Percentiles rank a stretch among this genome's conserved stretches.
phyloP scores from a whole-genome alignment of 92 coral and sea anemone genomes.

The Epizoanthus ramosus region DNA sequence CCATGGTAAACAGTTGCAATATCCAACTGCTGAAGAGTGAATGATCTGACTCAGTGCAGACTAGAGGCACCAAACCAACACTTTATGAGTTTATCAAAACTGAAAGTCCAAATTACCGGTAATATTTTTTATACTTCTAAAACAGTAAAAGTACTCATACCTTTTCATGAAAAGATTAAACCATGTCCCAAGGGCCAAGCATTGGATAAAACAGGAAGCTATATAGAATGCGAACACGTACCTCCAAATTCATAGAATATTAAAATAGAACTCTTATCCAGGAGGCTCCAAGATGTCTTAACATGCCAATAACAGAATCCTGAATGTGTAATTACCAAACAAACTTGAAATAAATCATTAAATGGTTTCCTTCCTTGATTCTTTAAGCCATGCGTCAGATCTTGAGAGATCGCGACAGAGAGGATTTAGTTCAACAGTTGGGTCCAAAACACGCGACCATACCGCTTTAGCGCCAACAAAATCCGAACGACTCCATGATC shows the following conservation, averaged over 20 bases:
- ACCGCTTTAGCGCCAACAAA: not conserved
- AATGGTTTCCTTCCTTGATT: conserved; percentile 47
- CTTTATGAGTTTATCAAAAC: not conserved
- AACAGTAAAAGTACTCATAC: not conserved
- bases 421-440: conserved; percentile 2
- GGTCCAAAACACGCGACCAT: conserved; percentile 1
- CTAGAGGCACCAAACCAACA: conserved; percentile 33
- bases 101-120: not conserved
- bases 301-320: conserved; percentile 39
- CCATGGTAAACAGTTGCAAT: conserved; percentile 11
- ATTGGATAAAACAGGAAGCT: conserved; percentile 1
- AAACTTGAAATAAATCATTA: conserved; percentile 47
- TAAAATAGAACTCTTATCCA: conserved; percentile 41
- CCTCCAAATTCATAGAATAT: conserved; percentile 24
- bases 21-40: conserved; percentile 13
- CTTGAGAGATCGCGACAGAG: conserved; percentile 24
- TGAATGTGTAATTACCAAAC: conserved; percentile 34
- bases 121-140: not conserved
- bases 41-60: conserved; percentile 27
- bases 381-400: conserved; percentile 41
- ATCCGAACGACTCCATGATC: too few species aligned
- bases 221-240: not conserved
- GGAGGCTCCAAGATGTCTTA: conserved; percentile 43
- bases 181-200: conserved; percentile 1
- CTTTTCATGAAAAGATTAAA: not conserved